Conservation (phyloP, 2,888 invertebrate species). For the Lepidochitona cinerea region DNA sequence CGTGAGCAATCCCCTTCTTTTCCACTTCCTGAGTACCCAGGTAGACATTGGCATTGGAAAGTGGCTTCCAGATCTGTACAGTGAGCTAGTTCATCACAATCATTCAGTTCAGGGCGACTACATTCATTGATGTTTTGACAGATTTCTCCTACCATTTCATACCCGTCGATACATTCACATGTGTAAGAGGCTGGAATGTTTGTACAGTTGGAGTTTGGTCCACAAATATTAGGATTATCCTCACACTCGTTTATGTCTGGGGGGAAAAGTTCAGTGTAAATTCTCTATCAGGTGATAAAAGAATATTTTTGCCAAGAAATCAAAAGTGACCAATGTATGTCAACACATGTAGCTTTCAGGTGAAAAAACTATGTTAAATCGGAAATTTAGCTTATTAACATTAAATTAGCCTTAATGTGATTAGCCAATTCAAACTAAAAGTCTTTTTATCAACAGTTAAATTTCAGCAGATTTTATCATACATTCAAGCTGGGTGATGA, state of each 20-base stretch:
- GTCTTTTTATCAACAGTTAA: no score
- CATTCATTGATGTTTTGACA: conserved; percentile 1
- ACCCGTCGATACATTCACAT: not conserved
- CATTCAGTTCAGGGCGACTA: not conserved
- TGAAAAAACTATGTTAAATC: no score
- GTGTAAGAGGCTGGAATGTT: not conserved
- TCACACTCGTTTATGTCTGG: not conserved
- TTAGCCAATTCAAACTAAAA: no score
- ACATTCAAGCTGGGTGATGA: no score
- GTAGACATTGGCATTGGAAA: not conserved
- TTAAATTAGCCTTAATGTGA: no score
- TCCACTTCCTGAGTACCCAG: not conserved
- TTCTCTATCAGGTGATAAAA: no score
- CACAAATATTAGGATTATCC: not conserved
- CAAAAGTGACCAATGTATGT: no score
- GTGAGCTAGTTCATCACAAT: not conserved
- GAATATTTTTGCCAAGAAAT: no score
- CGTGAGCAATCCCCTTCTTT: conserved; percentile 1
- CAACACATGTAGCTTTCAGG: no score
- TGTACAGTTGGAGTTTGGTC: not conserved
- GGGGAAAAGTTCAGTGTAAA: no score
- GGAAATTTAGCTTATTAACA: no score
- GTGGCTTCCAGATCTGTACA: conserved; percentile 4
- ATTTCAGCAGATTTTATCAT: no score
- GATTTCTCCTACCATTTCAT: not conserved